phyloP scores from a whole-genome alignment of 2,888 invertebrate species.

The Lasioglossum morio region DNA sequence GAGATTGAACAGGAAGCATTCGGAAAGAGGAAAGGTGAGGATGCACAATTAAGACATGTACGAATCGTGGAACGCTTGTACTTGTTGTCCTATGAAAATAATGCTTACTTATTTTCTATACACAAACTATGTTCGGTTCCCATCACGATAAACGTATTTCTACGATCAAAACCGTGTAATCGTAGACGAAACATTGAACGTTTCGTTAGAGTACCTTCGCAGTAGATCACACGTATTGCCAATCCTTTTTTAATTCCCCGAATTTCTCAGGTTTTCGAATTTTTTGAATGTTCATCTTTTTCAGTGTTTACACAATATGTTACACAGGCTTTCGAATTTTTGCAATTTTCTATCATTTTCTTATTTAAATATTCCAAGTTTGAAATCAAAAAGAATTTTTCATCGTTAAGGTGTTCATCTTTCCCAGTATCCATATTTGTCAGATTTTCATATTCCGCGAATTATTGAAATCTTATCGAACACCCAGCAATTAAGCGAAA shows the following conservation, averaged over 20 bases:
- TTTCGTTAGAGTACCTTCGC: neutral
- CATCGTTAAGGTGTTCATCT: neutral
- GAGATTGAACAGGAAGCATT: slow-evolving; percentile 27
- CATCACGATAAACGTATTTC: slow-evolving; percentile 7
- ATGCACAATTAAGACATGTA: neutral
- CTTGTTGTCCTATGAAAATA: slow-evolving; percentile 16
- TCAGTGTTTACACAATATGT: too few relatives aligned
- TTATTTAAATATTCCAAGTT: neutral
- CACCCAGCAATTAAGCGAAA: neutral
- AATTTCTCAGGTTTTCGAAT: neutral
- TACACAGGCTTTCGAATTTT: too few relatives aligned
- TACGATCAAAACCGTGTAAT: neutral
- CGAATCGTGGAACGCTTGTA: slow-evolving; percentile 22
- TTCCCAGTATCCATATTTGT: neutral
- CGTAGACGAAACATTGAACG: neutral
- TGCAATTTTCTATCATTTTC: neutral
- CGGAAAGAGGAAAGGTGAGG: slow-evolving; percentile 46
- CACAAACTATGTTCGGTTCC: slow-evolving; percentile 26
- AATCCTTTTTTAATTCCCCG: neutral
- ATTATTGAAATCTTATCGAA: neutral
- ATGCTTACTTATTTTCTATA: slow-evolving; percentile 10
- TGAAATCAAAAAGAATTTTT: neutral
- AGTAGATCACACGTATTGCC: slow-evolving; percentile 30
- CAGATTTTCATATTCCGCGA: neutral
- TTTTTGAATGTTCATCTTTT: neutral